A percentile compares a stretch with the other conserved stretches of the same genome.
These are phyloP conservation scores for Nomada fabriciana DNA, from an alignment of 2,888 invertebrate genomes.

Conservation along the genomic window DNA sequence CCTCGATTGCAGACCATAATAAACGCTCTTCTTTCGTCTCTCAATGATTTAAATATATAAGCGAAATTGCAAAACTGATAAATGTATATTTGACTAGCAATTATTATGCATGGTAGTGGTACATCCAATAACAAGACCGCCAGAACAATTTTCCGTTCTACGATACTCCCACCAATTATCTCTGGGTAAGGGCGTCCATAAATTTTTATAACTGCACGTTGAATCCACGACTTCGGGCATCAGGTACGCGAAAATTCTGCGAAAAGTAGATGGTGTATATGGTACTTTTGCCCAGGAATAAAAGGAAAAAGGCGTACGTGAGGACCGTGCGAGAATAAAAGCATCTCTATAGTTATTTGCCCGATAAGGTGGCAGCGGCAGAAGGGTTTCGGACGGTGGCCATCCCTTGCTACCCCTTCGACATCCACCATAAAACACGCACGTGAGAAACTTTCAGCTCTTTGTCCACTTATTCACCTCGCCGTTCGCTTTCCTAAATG, in stretches of 20 bases:
- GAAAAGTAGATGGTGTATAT: constrained; percentile 34
- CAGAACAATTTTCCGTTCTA: background rate
- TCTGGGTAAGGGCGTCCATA: constrained; percentile 11
- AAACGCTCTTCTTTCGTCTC: too few relatives aligned
- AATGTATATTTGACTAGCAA: too few relatives aligned
- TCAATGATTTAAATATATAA: too few relatives aligned
- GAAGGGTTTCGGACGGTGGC: constrained; percentile 2
- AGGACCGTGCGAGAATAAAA: constrained; percentile 37
- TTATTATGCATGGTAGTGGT: too few relatives aligned
- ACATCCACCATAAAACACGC: constrained; percentile 53
- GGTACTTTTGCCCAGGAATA: constrained; percentile 42
- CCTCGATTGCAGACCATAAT: too few relatives aligned
- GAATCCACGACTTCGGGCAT: background rate
- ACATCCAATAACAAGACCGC: too few relatives aligned
- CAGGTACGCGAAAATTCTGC: constrained; percentile 29
- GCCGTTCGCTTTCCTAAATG: background rate
- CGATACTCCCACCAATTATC: too few relatives aligned
- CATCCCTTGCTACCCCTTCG: background rate
- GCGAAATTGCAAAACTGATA: too few relatives aligned
- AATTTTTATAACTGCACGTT: background rate
- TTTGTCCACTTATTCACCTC: constrained; percentile 2
- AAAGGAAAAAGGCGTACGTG: constrained; percentile 31
- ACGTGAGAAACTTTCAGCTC: constrained; percentile 48
- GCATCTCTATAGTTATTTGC: constrained; percentile 38
- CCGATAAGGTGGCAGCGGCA: constrained; percentile 21